phyloP scores from a whole-genome alignment of 2,113 vertebrate species.

The Pristiophorus japonicus region DNA sequence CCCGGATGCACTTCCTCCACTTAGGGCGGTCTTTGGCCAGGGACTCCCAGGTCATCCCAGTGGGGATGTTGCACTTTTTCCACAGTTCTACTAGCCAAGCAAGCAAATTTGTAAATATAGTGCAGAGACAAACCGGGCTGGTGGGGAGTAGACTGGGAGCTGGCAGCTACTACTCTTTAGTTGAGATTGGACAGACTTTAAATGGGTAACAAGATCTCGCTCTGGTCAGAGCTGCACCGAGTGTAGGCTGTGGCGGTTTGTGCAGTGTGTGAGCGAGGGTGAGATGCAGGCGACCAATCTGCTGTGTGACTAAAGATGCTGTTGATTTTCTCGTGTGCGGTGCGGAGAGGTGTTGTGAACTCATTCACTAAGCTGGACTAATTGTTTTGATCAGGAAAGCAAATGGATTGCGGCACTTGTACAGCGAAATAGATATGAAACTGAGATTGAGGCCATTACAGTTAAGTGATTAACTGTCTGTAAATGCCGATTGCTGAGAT shows the following conservation, averaged over 20 bases:
- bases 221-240: not conserved
- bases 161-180: no score
- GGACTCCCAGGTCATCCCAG: no score
- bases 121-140: not conserved
- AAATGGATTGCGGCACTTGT: not conserved
- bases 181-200: not conserved
- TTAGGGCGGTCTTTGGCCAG: no score
- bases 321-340: not conserved
- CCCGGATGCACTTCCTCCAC: no score
- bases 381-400: conserved; percentile 10
- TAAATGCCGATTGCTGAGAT: not conserved
- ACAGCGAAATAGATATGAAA: not conserved
- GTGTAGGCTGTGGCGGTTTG: not conserved
- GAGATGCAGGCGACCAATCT: not conserved
- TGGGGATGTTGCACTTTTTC: no score
- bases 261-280: not conserved
- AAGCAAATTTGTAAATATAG: not conserved
- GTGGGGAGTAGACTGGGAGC: not conserved
- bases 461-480: not conserved
- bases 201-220: not conserved
- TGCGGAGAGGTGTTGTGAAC: not conserved
- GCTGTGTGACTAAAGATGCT: not conserved
- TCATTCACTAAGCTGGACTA: not conserved
- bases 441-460: not conserved
- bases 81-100: not conserved